phyloP scores from a whole-genome alignment of 2,797 vertebrate species.

The Vespertilio murinus region DNA sequence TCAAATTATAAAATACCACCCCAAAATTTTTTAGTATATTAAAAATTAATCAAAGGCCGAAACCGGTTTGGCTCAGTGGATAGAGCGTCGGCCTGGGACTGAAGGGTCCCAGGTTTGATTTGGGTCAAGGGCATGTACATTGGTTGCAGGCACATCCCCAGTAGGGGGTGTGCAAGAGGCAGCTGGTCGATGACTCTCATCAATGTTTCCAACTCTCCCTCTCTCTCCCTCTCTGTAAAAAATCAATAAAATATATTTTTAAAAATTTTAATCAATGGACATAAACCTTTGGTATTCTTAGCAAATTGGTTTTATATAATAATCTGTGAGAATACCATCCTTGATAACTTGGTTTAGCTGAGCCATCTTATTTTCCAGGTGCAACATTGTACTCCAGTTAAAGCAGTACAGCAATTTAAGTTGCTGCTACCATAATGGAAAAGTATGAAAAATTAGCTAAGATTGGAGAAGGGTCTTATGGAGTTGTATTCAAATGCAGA shows the following conservation, averaged over 20 bases:
- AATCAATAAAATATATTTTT: no score
- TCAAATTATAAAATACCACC: not conserved
- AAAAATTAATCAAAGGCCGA: not conserved
- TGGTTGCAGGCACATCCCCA: no score
- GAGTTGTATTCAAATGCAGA: slow-evolving; percentile 93
- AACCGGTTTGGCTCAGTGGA: no score
- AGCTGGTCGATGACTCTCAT: no score
- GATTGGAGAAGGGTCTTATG: slow-evolving; percentile 93
- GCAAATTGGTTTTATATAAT: not conserved
- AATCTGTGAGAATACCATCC: not conserved
- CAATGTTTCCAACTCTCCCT: no score
- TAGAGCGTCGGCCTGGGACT: no score
- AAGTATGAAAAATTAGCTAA: slow-evolving; percentile 93
- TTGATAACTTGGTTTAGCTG: not conserved
- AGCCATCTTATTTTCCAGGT: slow-evolving; percentile 67
- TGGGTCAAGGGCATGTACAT: no score
- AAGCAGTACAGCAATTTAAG: not conserved
- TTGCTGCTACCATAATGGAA: slow-evolving; percentile 84
- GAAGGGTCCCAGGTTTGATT: no score
- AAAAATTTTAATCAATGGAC: not conserved
- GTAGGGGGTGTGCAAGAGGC: no score
- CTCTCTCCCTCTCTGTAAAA: no score
- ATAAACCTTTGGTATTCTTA: not conserved
- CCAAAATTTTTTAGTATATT: not conserved
- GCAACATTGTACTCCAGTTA: not conserved